Base-by-base conservation (phyloP, 30 jellyfish, hydroid and myxozoan species). In the Hydractinia symbiolongicarpus region DNA sequence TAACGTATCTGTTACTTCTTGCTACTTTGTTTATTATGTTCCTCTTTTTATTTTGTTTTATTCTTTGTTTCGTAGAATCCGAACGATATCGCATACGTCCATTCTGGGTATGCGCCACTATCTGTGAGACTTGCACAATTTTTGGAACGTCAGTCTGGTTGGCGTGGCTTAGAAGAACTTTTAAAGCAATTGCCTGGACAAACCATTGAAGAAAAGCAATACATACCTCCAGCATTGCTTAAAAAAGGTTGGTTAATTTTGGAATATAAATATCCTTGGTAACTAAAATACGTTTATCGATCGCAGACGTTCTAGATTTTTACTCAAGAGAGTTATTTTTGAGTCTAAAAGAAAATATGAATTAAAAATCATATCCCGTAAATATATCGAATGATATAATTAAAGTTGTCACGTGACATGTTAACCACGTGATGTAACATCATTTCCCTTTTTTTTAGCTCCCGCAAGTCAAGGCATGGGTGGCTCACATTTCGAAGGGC, bases 91-190 rank as follows among this genome's bases (percentile, higher is more conserved):
- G 98, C 98, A 6, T 93, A 86, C 62, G 95, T 89, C 13, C 96
- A 93, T 76, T 93, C 98, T 14, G 98, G 98, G 20, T 93, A 86
- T 75, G 98, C 98, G 5, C 98, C 98, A 21, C 82, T 93, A 66
- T 77, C 95, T 55, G 88, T 93, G 72, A 88, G 98, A 51, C 90
- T 93, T 21, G 98, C 91, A 4, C 98, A 93, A 81, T 93, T 87
- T 60, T 76, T 87, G 30, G 90, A 95, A 76, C 90, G 96, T 16
- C 95, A 80, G 58, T 78, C 98, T 5, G 81, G 96, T 69, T 93
- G 98, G 98, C 90, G 91, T 50, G 96, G 96, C 10, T 72, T 93
- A 4, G 98, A 93, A 58, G 98, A 93, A 64, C 91, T 93, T 11
- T 51, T 93, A 51, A 74, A 86, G 79, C 93, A 79, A 72, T 83